Conservation (phyloP, 2,888 invertebrate species). For the Lithodes maja region DNA sequence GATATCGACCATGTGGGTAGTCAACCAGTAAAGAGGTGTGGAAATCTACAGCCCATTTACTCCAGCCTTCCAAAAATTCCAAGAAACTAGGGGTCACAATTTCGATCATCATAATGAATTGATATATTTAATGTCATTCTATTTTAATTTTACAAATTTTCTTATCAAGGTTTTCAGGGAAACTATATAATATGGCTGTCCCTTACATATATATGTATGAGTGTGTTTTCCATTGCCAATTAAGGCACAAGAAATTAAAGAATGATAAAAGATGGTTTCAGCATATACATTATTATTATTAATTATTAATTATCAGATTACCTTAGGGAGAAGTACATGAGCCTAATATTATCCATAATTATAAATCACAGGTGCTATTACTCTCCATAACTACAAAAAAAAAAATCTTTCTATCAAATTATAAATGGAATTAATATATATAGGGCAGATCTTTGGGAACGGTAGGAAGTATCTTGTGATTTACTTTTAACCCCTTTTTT, state of each 20-base stretch:
- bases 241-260: slow-evolving; percentile 30
- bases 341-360: background rate
- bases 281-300: background rate
- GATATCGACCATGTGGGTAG: too few relatives aligned
- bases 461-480: too few relatives aligned
- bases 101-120: too few relatives aligned
- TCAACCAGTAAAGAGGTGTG: too few relatives aligned
- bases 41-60: too few relatives aligned
- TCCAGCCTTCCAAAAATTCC: too few relatives aligned
- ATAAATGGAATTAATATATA: background rate
- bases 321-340: background rate
- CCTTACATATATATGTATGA: background rate
- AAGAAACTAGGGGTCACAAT: too few relatives aligned
- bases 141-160: too few relatives aligned
- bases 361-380: background rate
- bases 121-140: too few relatives aligned
- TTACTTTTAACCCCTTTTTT: too few relatives aligned
- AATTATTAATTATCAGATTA: background rate
- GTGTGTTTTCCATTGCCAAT: slow-evolving; percentile 28
- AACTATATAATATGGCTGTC: background rate
- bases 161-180: too few relatives aligned
- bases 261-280: background rate
- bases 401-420: background rate
- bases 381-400: background rate
- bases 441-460: too few relatives aligned